Evolutionary conservation across 1,140 invertebrate species (phyloP), one percentile per base, ranked within the genome.

Genomic region (Lethrus apterus): DNA sequence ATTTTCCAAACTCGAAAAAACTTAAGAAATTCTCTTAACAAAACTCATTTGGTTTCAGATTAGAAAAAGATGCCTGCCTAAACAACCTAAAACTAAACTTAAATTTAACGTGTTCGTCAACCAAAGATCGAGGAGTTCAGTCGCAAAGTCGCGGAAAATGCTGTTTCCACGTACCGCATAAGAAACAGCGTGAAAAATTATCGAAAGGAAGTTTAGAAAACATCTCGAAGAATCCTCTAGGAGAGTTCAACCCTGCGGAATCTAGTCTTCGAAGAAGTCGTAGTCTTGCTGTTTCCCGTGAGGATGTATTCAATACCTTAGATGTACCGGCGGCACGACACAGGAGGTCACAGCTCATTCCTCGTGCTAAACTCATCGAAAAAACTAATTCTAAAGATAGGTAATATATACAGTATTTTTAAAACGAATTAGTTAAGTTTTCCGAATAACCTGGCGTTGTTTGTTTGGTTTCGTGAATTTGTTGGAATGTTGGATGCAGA

Each of bases 231-330:
- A 56, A 61, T 36, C 55, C 59, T 7, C 8, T 59, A 38, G 58
- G 52, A 34, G 68, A 72, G 14, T 32, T 44, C 42, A 13, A 33
- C 13, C 18, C 15, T 1, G 64, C 67, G 32, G 59, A 75, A 48
- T 80, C 79, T 49, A 77, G 80, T 51, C 67, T 86, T 57, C 73
- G 83, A 21, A 73, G 83, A 30, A 83, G 81, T 50, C 70, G 79
- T 53, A 85, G 83, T 59, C 76, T 86, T 55, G 84, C 84, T 31
- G 79, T 85, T 30, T 84, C 84, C 60, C 75, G 82, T 59, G 83
- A 86, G 63, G 81, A 84, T 65, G 77, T 81, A 36, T 82, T 79
- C 62, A 79, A 74, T 46, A 77, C 75, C 56, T 70, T 79, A 54
- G 74, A 78, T 63, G 74, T 77, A 51, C 70, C 41, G 14, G 60